A percentile compares a stretch with the other conserved stretches of the same genome.
These are phyloP conservation scores for Eucera pruinosa DNA, from an alignment of 2,888 invertebrate genomes.

Conservation along the genomic window DNA sequence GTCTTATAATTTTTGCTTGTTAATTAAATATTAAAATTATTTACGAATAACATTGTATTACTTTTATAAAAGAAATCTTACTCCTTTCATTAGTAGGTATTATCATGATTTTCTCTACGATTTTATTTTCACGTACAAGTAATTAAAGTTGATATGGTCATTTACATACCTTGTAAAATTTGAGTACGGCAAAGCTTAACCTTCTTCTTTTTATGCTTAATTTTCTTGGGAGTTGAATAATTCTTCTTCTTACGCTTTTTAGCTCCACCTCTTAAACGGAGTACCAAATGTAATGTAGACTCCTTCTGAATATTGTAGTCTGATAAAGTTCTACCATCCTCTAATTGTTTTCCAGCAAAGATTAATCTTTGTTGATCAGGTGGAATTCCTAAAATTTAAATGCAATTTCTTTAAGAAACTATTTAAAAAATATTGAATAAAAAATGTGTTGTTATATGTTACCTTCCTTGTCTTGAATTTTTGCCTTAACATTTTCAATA, in stretches of 20 bases:
- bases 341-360: conserved; percentile 97
- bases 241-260: conserved; percentile 99
- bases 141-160: too few relatives aligned
- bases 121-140: too few relatives aligned
- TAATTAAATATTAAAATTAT: too few relatives aligned
- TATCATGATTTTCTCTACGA: too few relatives aligned
- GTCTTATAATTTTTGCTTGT: too few relatives aligned
- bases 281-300: conserved; percentile 94
- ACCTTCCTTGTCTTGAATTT: conserved; percentile 96
- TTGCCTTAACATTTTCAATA: conserved; percentile 97
- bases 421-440: not conserved
- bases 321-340: conserved; percentile 96
- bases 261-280: conserved; percentile 97
- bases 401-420: not conserved
- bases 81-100: too few relatives aligned
- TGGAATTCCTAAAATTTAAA: conserved; percentile 87
- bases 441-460: conserved; percentile 57
- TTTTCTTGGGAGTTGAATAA: conserved; percentile 99
- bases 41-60: too few relatives aligned
- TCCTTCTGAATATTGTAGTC: conserved; percentile 98
- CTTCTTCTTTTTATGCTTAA: conserved; percentile 99
- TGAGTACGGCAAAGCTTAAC: conserved; percentile 99
- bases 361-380: conserved; percentile 95
- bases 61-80: too few relatives aligned
- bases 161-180: conserved; percentile 96